These are phyloP conservation scores for Drosophila persimilis DNA, from an alignment of 1,140 invertebrate genomes.

Conservation along the genomic window DNA sequence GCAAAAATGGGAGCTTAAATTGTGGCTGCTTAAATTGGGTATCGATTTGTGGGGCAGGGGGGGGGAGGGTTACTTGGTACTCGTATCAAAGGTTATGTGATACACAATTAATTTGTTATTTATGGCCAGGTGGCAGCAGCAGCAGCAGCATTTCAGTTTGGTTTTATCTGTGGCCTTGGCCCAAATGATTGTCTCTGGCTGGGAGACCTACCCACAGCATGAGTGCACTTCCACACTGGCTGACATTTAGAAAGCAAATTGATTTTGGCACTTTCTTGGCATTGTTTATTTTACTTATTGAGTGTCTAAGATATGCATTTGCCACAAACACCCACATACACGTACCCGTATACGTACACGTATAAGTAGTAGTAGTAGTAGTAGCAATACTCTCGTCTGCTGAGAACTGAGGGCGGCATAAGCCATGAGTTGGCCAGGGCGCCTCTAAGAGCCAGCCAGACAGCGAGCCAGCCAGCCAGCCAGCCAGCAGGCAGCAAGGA, in stretches of 20 bases:
- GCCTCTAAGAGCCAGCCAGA: slow-evolving; percentile 4
- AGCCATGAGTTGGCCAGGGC: slow-evolving; percentile 45
- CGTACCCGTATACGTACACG: not conserved
- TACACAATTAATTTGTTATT: slow-evolving; percentile 45
- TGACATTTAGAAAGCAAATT: slow-evolving; percentile 63
- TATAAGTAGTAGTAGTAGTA: not conserved
- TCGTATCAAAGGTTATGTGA: slow-evolving; percentile 13
- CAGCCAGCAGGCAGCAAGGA: slow-evolving; percentile 1
- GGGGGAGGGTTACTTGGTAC: not conserved
- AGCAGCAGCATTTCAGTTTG: not conserved
- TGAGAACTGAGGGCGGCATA: slow-evolving; percentile 33
- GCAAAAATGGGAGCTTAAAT: slow-evolving; percentile 1
- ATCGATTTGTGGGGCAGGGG: slow-evolving; percentile 22
- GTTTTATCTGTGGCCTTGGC: slow-evolving; percentile 29
- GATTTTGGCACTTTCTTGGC: slow-evolving; percentile 65
- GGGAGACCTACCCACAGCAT: slow-evolving; percentile 1
- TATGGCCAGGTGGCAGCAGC: not conserved
- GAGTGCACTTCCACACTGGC: slow-evolving; percentile 39
- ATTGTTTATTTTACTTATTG: slow-evolving; percentile 68
- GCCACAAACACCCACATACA: slow-evolving; percentile 30
- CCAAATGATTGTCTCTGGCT: slow-evolving; percentile 19
- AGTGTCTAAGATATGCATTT: slow-evolving; percentile 64
- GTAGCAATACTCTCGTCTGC: not conserved
- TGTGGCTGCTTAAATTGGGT: slow-evolving; percentile 1
- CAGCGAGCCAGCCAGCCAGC: no score